Conservation (phyloP, 2,888 invertebrate genomes). For the Lampropteryx suffumata region DNA sequence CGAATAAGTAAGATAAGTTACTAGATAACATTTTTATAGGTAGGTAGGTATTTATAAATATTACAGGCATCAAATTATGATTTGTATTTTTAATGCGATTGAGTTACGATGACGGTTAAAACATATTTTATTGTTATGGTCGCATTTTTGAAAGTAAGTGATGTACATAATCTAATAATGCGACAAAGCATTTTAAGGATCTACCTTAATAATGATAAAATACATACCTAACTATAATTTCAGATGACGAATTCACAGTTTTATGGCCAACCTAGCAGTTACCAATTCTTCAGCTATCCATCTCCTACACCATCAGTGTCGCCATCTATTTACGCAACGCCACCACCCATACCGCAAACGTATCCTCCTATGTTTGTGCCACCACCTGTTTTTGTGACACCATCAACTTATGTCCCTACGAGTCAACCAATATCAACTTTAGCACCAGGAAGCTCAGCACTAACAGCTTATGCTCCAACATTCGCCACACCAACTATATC, state of each 20-base stretch:
- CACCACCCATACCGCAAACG: slow-evolving; percentile 4
- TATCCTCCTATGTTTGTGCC: slow-evolving; percentile 1
- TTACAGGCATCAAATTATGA: not conserved
- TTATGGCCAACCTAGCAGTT: slow-evolving; percentile 15
- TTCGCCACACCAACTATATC: not conserved
- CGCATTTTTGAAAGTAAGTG: slow-evolving; percentile 14
- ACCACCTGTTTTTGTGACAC: not conserved
- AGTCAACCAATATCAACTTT: not conserved
- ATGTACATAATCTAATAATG: too few species aligned
- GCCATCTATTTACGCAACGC: not conserved
- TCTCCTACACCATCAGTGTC: not conserved
- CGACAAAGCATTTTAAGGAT: too few species aligned
- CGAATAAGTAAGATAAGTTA: not conserved
- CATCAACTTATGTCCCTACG: not conserved
- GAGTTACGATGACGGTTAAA: slow-evolving; percentile 15
- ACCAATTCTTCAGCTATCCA: slow-evolving; percentile 19
- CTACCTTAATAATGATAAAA: too few species aligned
- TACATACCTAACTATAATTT: slow-evolving; percentile 1
- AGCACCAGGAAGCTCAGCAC: not conserved
- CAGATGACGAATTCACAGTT: slow-evolving; percentile 26
- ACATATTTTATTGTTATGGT: slow-evolving; percentile 9
- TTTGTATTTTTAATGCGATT: slow-evolving; percentile 5
- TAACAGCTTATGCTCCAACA: not conserved
- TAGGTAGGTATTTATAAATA: slow-evolving; percentile 5
- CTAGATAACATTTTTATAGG: slow-evolving; percentile 12